phyloP scores from a whole-genome alignment of 2,113 vertebrate species.

The Edolisoma coerulescens region DNA sequence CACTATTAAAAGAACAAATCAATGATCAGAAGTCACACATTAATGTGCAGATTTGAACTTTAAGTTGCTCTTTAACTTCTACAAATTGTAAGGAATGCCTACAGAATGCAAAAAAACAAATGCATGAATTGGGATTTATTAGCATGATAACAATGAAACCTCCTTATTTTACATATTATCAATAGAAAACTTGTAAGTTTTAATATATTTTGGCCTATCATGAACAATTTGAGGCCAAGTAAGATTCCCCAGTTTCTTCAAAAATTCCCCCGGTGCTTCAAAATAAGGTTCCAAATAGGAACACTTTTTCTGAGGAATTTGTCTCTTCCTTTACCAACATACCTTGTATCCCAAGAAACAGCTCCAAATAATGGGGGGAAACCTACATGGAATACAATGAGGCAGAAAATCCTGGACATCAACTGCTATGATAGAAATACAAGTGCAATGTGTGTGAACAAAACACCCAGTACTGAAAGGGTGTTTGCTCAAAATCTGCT shows the following conservation, averaged over 20 bases:
- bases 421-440: background rate
- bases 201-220: background rate
- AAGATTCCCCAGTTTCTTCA: background rate
- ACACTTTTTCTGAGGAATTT: background rate
- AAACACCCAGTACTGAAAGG: background rate
- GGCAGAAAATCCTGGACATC: background rate
- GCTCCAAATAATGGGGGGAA: background rate
- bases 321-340: background rate
- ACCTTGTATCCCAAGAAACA: background rate
- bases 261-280: too few relatives aligned
- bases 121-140: background rate
- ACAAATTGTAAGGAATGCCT: background rate
- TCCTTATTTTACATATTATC: rapidly evolving
- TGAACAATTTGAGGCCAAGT: background rate
- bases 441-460: background rate
- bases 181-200: background rate
- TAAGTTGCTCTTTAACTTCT: background rate
- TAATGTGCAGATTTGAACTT: background rate
- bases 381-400: rapidly evolving
- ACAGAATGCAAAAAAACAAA: background rate
- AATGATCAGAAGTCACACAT: background rate
- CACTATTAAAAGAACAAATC: background rate
- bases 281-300: background rate
- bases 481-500: background rate
- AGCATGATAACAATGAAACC: background rate